Base-by-base conservation (phyloP, 2,113 vertebrate genomes). In the Harpagus bidentatus region DNA sequence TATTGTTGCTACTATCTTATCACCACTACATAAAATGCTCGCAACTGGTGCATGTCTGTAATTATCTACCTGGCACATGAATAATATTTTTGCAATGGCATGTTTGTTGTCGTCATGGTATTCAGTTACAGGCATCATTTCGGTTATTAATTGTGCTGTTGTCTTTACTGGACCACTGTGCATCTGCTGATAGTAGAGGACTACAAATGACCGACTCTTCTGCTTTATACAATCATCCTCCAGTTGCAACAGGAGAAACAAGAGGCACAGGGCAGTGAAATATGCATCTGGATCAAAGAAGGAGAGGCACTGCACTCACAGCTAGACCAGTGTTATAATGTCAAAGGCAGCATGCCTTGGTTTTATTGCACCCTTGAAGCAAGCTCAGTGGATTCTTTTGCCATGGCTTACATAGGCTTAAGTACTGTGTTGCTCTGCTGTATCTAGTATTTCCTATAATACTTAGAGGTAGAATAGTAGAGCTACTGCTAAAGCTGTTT, bases 1-100 rank as follows among this genome's bases (percentile, higher is more conserved):
- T 97, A 97, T 95, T 94, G 86, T 92, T 87, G 28, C 65, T 82
- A 20, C 48, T 95, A 95, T 97, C 95, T 97, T 97, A 97, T 95
- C 94, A 63, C 28, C 10, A 29, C 43, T 61, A 62, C 47, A 82
- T 90, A 79, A 91, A 97, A 94, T 89, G 23, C 72, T 86, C 50
- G 52, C 72, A 88, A 67, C 90, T 90, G 55, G 10, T 86, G 77
- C 52, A 52, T 0, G 25, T 95, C 88, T 94, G 80, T 82, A 83
- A 67, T 88, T 92, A 93, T 78, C 61, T 84, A 43, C 86, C 47
- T 16, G 23, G 72, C 80, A 88, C 69, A 86, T 5, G 4, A 86
- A 88, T 82, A 34, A 59, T 90, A 31, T 70, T 92, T 90, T 85
- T 11, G 38, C 86, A 91, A 86, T 88, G 72, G 69, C 59, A 78